Conservation (phyloP, 2,888 invertebrate genomes). For the Agrochola macilenta region DNA sequence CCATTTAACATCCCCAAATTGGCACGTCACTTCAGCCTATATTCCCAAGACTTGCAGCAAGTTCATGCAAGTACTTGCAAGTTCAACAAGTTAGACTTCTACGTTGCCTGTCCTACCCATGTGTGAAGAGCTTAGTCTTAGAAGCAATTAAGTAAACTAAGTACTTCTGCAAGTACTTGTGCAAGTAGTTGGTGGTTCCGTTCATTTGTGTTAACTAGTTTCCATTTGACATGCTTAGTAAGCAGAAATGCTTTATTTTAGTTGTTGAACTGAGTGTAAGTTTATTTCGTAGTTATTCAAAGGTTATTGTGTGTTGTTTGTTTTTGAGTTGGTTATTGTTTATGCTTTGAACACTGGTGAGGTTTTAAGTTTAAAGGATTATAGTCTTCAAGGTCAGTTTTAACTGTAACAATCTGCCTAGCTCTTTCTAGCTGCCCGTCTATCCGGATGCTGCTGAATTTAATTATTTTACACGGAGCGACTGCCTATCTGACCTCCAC, state of each 20-base stretch:
- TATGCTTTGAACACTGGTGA: background rate
- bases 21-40: background rate
- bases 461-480: background rate
- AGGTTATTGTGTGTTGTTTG: slow-evolving; percentile 5
- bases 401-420: background rate
- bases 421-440: background rate
- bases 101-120: background rate
- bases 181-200: slow-evolving; percentile 35
- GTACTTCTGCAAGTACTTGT: slow-evolving; percentile 41
- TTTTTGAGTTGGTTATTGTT: slow-evolving; percentile 1
- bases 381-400: background rate
- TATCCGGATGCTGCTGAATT: background rate
- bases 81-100: slow-evolving; percentile 40
- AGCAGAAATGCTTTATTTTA: slow-evolving; percentile 29
- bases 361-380: background rate
- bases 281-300: slow-evolving; percentile 27
- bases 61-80: slow-evolving; percentile 11
- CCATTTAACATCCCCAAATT: slow-evolving; percentile 1
- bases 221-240: slow-evolving; percentile 43
- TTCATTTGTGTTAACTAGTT: slow-evolving; percentile 53
- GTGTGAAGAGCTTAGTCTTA: slow-evolving; percentile 37
- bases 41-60: slow-evolving; percentile 16
- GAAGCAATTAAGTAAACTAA: slow-evolving; percentile 62
- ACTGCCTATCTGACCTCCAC: background rate
- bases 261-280: background rate